Evolutionary conservation across 2,888 invertebrate species (phyloP), one percentile per base, ranked within the genome.

Genomic region (Argynnis bischoffii): DNA sequence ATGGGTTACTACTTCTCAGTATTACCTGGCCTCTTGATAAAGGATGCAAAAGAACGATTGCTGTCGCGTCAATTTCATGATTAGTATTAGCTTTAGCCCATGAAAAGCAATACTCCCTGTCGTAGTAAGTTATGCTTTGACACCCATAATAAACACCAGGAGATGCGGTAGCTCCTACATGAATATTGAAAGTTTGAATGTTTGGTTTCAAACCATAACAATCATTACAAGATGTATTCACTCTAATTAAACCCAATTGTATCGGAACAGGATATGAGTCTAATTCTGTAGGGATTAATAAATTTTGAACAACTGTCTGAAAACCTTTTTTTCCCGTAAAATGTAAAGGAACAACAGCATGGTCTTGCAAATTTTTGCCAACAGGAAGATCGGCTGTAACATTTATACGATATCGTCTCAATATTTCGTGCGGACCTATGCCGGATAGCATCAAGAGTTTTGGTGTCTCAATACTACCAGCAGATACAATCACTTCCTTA

Each of bases 401-500:
- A 8, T 81, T 64, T 51, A 91, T 88, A 8, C 80, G 74, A 15
- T 82, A 73, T 69, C 77, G 82, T 8, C 72, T 64, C 41, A 91
- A 74, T 55, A 85, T 81, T 46, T 83, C 77, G 66, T 68, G 67
- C 1, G 89, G 90, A 0, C 91, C 90, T 64, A 91, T 79, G 0
- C 90, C 90, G 35, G 92, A 90, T 0, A 89, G 77, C 84, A 90
- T 83, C 61, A 91, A 75, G 55, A 90, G 77, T 75, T 90, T 89
- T 5, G 91, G 87, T 41, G 86, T 83, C 26, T 90, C 85, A 16
- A 90, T 83, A 46, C 80, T 63, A 6, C 90, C 90, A 26, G 89
- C 89, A 3, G 90, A 90, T 55, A 90, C 53, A 6, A 91, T 83
- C 0, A 91, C 81, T 79, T 91, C 92, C 63, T 78, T 79, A 11